phyloP scores from a whole-genome alignment of 2,888 invertebrate genomes.

The Plagodis pulveraria region DNA sequence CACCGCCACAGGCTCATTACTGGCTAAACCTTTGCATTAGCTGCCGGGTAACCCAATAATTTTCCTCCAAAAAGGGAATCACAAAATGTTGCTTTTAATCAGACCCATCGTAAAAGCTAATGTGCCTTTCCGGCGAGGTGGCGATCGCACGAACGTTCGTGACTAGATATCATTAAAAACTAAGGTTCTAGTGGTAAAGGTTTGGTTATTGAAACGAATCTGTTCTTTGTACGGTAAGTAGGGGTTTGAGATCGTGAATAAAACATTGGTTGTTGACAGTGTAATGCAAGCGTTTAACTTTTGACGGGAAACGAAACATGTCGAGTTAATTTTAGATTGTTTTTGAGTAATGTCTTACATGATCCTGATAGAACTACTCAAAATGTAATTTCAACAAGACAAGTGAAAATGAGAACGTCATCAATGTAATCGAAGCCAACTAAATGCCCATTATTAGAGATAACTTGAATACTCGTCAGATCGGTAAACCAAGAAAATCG shows the following conservation, averaged over 20 bases:
- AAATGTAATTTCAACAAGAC: no score
- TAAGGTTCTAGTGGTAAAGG: conserved; percentile 24
- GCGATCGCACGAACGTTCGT: conserved; percentile 37
- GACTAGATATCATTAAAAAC: conserved; percentile 34
- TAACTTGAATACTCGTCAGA: no score
- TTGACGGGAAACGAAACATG: background rate
- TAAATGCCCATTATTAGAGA: no score
- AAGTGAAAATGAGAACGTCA: no score
- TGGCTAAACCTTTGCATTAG: background rate
- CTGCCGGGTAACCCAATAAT: conserved; percentile 17
- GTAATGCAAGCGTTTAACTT: background rate
- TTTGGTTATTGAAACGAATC: conserved; percentile 35
- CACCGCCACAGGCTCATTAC: background rate
- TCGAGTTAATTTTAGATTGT: background rate
- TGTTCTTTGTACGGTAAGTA: conserved; percentile 26
- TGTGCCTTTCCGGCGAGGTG: conserved; percentile 32
- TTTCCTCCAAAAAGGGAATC: conserved; percentile 28
- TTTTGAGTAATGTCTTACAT: background rate
- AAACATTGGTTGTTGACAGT: conserved; percentile 6
- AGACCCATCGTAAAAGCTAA: conserved; percentile 39
- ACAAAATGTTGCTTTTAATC: conserved; percentile 37
- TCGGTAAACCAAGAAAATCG: no score
- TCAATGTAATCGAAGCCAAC: no score
- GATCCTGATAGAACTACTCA: no score
- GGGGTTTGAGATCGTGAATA: conserved; percentile 8